Conservation (phyloP, 2,797 vertebrate species). For the Setipinna tenuifilis region DNA sequence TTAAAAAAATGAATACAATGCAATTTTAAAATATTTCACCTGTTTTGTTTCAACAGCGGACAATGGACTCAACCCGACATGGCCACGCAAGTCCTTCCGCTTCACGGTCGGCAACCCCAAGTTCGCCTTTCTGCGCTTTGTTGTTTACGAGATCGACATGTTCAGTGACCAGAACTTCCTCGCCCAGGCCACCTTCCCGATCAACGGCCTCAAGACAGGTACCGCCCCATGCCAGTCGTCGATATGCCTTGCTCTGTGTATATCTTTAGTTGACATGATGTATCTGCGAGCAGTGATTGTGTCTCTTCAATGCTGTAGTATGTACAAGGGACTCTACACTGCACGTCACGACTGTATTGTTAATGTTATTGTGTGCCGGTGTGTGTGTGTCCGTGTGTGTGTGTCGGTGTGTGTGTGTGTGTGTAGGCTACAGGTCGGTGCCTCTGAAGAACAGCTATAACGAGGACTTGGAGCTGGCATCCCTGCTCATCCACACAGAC, state of each 20-base stretch:
- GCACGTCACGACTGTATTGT: too few species aligned
- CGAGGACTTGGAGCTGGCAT: constrained; percentile 94
- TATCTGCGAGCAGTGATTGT: too few species aligned
- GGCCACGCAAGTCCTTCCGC: constrained; percentile 88
- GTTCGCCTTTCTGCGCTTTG: constrained; percentile 94
- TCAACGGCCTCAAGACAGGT: constrained; percentile 94
- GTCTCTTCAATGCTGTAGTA: too few species aligned
- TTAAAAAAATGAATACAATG: neutral
- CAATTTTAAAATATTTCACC: neutral
- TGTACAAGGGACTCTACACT: too few species aligned
- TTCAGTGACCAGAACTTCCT: constrained; percentile 98
- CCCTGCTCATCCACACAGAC: constrained; percentile 89
- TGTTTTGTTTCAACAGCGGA: constrained; percentile 77
- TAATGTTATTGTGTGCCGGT: neutral
- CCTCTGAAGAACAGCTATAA: constrained; percentile 98
- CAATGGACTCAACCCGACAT: constrained; percentile 94
- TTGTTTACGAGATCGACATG: constrained; percentile 99
- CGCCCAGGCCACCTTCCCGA: constrained; percentile 94
- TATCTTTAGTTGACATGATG: neutral
- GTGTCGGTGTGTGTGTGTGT: neutral
- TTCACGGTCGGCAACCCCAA: constrained; percentile 90
- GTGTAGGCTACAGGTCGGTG: constrained; percentile 90
- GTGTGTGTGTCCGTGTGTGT: neutral
- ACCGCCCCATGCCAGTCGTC: constrained; percentile 16
- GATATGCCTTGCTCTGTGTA: neutral